These are phyloP conservation scores for Eulemur mongoz DNA, from an alignment of 2,797 vertebrate genomes.

Conservation along the genomic window DNA sequence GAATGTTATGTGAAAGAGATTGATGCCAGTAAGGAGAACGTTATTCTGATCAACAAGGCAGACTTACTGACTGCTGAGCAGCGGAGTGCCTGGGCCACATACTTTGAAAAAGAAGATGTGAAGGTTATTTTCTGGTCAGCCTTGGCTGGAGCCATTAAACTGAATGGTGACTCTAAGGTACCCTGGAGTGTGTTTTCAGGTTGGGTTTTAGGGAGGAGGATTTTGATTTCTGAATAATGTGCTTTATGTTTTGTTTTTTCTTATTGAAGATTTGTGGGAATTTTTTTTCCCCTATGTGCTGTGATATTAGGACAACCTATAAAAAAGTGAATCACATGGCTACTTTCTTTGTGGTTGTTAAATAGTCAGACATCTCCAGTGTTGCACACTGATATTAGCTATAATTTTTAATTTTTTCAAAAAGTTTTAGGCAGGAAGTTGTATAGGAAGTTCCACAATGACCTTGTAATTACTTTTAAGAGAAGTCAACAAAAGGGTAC, in stretches of 20 bases:
- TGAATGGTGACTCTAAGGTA: slow-evolving; percentile 90
- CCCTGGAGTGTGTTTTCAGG: background rate
- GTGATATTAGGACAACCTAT: background rate
- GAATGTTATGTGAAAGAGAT: slow-evolving; percentile 94
- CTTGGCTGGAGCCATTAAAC: slow-evolving; percentile 88
- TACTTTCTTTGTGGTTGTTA: background rate
- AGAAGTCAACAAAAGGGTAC: background rate
- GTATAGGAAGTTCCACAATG: background rate
- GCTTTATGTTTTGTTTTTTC: background rate
- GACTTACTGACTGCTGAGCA: slow-evolving; percentile 94
- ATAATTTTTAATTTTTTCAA: background rate
- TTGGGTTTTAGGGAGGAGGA: background rate
- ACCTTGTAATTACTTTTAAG: slow-evolving; percentile 44
- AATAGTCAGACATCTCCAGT: background rate
- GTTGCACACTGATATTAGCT: background rate
- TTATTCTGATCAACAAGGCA: slow-evolving; percentile 96
- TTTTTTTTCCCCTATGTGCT: background rate
- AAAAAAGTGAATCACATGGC: background rate
- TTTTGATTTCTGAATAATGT: background rate
- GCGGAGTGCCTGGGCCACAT: slow-evolving; percentile 90
- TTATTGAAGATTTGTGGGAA: background rate
- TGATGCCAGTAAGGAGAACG: slow-evolving; percentile 92
- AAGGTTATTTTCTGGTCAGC: slow-evolving; percentile 98
- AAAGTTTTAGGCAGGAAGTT: background rate
- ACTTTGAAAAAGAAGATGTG: slow-evolving; percentile 92